Evolutionary conservation across 1,140 invertebrate species (phyloP), one percentile per base, ranked within the genome.

Genomic region (Lysiphlebus fabarum): DNA sequence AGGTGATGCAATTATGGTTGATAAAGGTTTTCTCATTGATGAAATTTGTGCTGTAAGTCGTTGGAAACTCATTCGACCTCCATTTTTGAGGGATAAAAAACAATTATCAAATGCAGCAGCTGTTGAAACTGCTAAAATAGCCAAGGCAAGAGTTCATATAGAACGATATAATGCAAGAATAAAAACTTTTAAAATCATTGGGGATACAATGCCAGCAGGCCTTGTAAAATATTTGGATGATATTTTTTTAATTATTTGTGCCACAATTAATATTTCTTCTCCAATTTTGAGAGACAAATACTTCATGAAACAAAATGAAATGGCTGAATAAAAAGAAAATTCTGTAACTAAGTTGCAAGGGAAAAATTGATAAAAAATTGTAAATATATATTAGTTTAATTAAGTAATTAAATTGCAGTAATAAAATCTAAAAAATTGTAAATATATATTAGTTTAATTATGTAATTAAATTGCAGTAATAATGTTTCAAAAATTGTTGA

Each of bases 191-290:
- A 55, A 55, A 47, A 55, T 60, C 47, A 0, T 55, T 5, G 37
- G 53, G 26, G 44, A 38, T 34, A 49, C 11, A 43, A 55, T 60
- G 36, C 44, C 59, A n/a, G 8, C 5, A 6, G n/a, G n/a, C 37
- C 44, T 60, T 9, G 4, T 49, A 7, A 6, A 6, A 45, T 17
- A 40, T 33, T 4, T 49, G 37, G 56, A 63, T 8, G 50, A 64
- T 37, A 62, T 69, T 17, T 67, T 69, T 54, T 62, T 49, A 36
- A 58, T 69, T 53, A 59, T 58, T 44, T 65, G 62, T 55, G 65
- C 53, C 7, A 53, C 57, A 6, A 48, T 60, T 40, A 67, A 69
- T 64, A 55, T 65, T 17, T 55, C 48, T 14, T 58, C 44, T 14
- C 63, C 67, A n/a, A 68, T 65, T 50, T 61, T 68, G 40, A 59